Base-by-base conservation (phyloP, 2,113 vertebrate species). In the Pelobates fuscus region DNA sequence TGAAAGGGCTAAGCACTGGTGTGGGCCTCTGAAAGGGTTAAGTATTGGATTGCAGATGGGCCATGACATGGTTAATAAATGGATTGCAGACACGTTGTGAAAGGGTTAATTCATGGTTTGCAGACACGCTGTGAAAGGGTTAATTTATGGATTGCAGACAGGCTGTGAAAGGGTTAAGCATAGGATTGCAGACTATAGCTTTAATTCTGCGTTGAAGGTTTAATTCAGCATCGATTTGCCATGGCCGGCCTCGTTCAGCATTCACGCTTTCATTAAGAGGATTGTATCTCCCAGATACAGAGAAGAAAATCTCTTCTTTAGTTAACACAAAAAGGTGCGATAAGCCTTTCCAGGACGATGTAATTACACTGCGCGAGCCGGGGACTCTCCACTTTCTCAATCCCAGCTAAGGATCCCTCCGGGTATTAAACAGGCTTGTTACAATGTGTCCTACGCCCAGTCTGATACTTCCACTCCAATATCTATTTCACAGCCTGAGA, bases 201-300 rank as follows among this genome's bases (percentile, higher is more conserved):
- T 41, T 20, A n/a, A 64, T 64, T 8, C 20, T 20, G 8, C 21
- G 61, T 14, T 20, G 21, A 27, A 43, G n/a, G 63, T 54, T 25
- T 30, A 7, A 23, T 41, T 67, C 52, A 21, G 26, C 64, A 76
- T 67, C 58, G 72, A 76, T 76, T 76, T 67, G 32, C 62, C 37
- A 57, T 58, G 32, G 27, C 5, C 32, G 32, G 52, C 24, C 32
- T 67, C 71, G 23, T 52, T 75, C 64, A 60, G 73, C 73, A 18
- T 37, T 46, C 25, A 18, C 43, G 12, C n/a, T 60, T 67, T 76
- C 72, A 75, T 75, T 75, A 75, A 59, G 64, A 15, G 52, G 63
- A 59, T 75, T 75, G 24, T 60, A 6, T 67, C 54, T 70, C 41
- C 2, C 64, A 46, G 72, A 18, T 54, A 32, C 54, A 59, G 60